Evolutionary conservation across 2,113 vertebrate genomes (phyloP).

Genomic region (Bettongia penicillata): DNA sequence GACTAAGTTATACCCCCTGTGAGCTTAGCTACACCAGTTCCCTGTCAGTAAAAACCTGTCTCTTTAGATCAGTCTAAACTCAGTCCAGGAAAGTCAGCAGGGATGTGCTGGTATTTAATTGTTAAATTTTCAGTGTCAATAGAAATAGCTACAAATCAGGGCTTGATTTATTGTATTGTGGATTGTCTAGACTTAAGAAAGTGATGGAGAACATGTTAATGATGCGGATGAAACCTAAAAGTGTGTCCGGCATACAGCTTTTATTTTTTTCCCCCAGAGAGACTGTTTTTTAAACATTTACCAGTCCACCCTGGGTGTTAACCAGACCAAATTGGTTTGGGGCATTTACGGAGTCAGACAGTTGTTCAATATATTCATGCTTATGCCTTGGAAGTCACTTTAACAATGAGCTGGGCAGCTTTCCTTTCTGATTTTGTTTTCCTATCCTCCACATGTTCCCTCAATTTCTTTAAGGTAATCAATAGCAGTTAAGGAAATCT

Average conservation of each 20-base stretch:
- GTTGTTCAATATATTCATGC: background rate
- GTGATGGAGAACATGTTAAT: background rate
- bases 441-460: background rate
- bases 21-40: background rate
- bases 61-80: background rate
- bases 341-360: background rate
- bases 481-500: background rate
- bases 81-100: background rate
- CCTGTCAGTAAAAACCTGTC: background rate
- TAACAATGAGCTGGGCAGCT: background rate
- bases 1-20: background rate
- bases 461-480: background rate
- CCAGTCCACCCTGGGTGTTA: background rate
- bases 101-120: background rate
- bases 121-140: background rate
- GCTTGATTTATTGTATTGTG: background rate
- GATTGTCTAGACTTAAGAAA: background rate
- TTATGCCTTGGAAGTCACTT: background rate
- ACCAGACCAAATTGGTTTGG: background rate
- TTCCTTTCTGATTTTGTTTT: background rate
- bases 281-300: background rate
- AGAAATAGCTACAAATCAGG: background rate
- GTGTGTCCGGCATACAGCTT: background rate
- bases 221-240: background rate
- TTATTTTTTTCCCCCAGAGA: background rate